These are phyloP conservation scores for Chloroclysta siterata DNA, from an alignment of 2,888 invertebrate species.

Conservation along the genomic window DNA sequence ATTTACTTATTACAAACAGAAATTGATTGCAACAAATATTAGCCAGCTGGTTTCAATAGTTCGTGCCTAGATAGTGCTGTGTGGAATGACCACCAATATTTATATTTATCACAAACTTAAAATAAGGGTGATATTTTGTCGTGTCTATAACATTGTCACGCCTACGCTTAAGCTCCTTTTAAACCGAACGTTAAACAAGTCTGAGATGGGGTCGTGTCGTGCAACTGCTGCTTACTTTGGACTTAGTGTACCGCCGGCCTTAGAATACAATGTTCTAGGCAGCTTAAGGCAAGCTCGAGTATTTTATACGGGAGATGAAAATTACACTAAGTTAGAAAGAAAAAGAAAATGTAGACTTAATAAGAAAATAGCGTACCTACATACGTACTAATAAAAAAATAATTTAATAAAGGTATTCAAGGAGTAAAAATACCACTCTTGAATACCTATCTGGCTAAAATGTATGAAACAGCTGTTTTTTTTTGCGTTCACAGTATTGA, in stretches of 20 bases:
- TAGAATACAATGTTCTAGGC: not conserved
- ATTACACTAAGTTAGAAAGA: not conserved
- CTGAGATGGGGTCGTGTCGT: slow-evolving; percentile 25
- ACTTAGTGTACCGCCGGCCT: slow-evolving; percentile 25
- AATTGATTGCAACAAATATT: no score
- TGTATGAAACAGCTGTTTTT: no score
- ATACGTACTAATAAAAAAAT: not conserved
- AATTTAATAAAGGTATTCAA: no score
- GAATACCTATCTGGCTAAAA: no score
- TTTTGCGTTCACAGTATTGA: no score
- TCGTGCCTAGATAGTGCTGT: no score
- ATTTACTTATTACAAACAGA: no score
- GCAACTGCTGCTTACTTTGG: slow-evolving; percentile 26
- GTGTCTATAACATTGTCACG: slow-evolving; percentile 10
- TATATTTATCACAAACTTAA: no score
- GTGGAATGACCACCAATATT: no score
- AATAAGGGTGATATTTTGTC: not conserved
- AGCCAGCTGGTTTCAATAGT: no score
- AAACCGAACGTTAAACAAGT: slow-evolving; percentile 35
- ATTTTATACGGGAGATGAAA: not conserved
- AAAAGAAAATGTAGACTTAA: not conserved
- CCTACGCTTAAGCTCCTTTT: slow-evolving; percentile 27
- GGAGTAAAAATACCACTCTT: no score
- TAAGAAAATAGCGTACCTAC: not conserved
- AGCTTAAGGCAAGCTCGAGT: not conserved